Conservation (phyloP, 64 coral and sea anemone species). For the Cladopsammia gracilis region DNA sequence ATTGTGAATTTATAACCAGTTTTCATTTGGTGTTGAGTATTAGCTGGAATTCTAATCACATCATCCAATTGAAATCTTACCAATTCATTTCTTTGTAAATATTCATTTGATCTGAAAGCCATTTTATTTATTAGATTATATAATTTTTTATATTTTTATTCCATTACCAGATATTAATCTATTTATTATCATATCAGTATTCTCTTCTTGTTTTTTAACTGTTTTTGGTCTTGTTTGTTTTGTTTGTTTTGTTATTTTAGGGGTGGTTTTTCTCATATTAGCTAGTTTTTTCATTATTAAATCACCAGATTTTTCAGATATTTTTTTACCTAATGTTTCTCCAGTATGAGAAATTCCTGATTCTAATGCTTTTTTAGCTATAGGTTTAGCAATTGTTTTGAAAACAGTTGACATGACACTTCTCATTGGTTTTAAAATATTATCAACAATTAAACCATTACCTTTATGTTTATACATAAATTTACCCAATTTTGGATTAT, state of each 20-base stretch:
- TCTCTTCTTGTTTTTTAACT: background rate
- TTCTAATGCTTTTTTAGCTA: background rate
- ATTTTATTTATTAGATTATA: slow-evolving; percentile 3
- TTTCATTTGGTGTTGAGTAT: background rate
- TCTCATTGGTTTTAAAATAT: background rate
- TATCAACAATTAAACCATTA: background rate
- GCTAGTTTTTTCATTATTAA: background rate
- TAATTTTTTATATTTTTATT: background rate
- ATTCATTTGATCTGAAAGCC: slow-evolving; percentile 26
- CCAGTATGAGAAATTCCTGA: background rate
- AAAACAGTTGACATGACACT: background rate
- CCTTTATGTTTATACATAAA: background rate
- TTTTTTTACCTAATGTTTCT: background rate
- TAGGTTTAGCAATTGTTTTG: background rate
- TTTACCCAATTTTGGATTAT: background rate
- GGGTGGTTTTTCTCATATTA: background rate
- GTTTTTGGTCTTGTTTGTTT: background rate
- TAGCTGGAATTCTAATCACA: background rate
- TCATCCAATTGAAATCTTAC: background rate
- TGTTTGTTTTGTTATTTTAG: too few relatives aligned
- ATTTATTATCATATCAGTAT: background rate
- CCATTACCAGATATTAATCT: background rate
- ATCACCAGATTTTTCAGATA: background rate
- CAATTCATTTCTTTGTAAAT: background rate
- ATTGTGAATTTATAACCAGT: background rate